These are phyloP conservation scores for Ursus arctos DNA, from an alignment of 2,113 vertebrate species.

Conservation along the genomic window DNA sequence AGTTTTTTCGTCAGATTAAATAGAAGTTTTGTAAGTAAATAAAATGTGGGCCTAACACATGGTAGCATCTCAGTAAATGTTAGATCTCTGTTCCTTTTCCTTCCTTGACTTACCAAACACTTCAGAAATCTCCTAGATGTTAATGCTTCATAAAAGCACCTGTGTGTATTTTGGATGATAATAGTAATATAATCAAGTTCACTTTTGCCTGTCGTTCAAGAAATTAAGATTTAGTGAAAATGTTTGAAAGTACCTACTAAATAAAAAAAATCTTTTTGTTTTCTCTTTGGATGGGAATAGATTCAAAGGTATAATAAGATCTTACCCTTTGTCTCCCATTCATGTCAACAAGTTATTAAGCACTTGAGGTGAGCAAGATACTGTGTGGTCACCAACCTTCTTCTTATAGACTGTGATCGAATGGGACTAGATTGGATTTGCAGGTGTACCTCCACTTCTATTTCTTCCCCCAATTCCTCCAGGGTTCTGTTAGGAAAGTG, in stretches of 20 bases:
- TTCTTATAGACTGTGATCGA: not conserved
- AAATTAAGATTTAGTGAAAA: not conserved
- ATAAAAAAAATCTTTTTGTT: not conserved
- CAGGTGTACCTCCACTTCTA: not conserved
- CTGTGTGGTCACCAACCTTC: not conserved
- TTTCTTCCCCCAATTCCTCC: not conserved
- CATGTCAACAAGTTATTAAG: not conserved
- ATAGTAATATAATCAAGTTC: not conserved
- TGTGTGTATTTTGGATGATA: not conserved
- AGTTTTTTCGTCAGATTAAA: not conserved
- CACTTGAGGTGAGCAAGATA: not conserved
- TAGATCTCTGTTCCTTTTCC: not conserved
- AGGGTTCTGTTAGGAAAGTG: not conserved
- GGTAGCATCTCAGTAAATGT: not conserved
- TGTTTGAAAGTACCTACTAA: not conserved
- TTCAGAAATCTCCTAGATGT: not conserved
- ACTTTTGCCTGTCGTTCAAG: not conserved
- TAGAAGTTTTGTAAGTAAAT: not conserved
- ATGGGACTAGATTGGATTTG: not conserved
- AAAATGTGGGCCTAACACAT: not conserved
- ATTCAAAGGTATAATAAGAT: slow-evolving; percentile 6
- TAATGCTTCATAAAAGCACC: not conserved
- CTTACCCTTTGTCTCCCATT: not conserved
- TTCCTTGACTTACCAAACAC: not conserved
- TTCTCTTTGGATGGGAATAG: not conserved